Base-by-base conservation (phyloP, 1,140 invertebrate genomes). In the Anthonomus grandis region DNA sequence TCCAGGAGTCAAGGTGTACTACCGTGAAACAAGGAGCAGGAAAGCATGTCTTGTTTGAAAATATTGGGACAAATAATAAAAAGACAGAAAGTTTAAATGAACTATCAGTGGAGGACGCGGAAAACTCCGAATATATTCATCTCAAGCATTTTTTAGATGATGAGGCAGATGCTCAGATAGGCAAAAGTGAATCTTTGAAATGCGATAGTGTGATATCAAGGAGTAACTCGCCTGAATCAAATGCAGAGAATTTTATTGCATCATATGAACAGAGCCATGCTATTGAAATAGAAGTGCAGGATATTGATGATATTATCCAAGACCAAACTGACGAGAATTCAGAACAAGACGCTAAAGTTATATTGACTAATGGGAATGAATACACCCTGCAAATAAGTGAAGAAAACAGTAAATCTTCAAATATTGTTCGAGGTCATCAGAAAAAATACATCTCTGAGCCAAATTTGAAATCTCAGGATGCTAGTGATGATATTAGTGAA, bases 141-240 rank as follows among this genome's bases (percentile, higher is more conserved):
- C 51, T 71, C n/a, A 70, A 71, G 53, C 69, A 71, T 60, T 71
- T 71, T 52, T 55, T 70, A 13, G 67, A 71, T 48, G 67, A 59
- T 62, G 67, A 67, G 17, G 67, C 64, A 15, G 62, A n/a, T n/a
- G 64, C 25, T 44, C 6, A 41, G 18, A 15, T 66, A 19, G 18
- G 37, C 0, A 70, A 71, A 62, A 56, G 53, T 46, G 58, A 60
- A 34, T 23, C 56, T 37, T 18, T 59, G 22, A 49, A 52, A 5
- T 19, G 9, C 18, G 54, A 60, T 12, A 55, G 55, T 21, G 42
- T n/a, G 27, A 24, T 49, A 21, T 62, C 63, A 2, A 50, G 60
- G 49, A 64, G 57, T 41, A 39, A 27, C 36, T 54, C 54, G 23
- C 60, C 64, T 23, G 54, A 60, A 4, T 27, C 56, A 3, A 12